Evolutionary conservation across 2,797 vertebrate genomes (phyloP), one percentile per base, ranked within the genome.

Genomic region (Jordanella pulchra): DNA sequence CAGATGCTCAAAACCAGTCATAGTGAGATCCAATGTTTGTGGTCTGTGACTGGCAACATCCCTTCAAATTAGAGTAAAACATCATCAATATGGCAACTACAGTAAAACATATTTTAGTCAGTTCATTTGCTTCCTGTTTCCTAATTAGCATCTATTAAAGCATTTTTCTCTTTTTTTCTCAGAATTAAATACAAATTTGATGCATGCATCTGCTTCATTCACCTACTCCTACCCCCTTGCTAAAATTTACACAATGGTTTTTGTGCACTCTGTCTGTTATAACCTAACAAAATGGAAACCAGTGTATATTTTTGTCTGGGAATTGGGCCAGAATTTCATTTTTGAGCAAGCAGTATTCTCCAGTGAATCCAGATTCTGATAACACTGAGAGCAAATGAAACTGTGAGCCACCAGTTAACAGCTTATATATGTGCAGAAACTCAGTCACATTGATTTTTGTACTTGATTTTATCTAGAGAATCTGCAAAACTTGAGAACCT

Each of bases 1-100:
- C 79, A 78, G 71, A 80, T 71, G 60, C 80, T 85, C 48, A 78
- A 76, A 79, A 83, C 75, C 77, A 84, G 77, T 77, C 71, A 75
- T 72, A 79, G 83, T 10, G 4, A 77, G 70, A 73, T 73, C 25
- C 11, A 50, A 35, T 61, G 50, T 63, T 42, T 65, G 60, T 67
- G 73, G 74, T 85, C 53, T 69, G 48, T 67, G 71, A 69, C 66
- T 64, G 72, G 80, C 84, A 80, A 73, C 71, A 9, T 32, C 65
- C 25, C 71, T 66, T n/a, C 23, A 67, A 77, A 77, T 68, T 53
- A 51, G 66, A 79, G 53, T 61, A 39, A 53, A 68, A 35, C n/a
- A 44, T 70, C 44, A 44, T n/a, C 39, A 42, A 30, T 39, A 45
- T 25, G 35, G 61, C 47, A 70, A 48, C 72, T 54, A 28, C 28